These are phyloP conservation scores for Polypterus bichir DNA, from an alignment of 2,113 vertebrate species.

Conservation along the genomic window DNA sequence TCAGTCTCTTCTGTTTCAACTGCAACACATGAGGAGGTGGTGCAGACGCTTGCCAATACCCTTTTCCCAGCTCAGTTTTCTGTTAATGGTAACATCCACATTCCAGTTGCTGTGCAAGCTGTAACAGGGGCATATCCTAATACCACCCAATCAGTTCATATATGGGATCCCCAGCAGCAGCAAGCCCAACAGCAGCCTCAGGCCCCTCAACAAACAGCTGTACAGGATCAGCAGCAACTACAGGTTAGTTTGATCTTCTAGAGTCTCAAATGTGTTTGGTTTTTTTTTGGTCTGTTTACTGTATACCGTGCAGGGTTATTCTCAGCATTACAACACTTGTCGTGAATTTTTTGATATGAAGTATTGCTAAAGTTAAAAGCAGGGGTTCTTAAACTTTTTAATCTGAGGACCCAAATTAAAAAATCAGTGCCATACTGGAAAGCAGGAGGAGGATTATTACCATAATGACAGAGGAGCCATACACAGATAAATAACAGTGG, in stretches of 20 bases:
- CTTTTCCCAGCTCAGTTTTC: conserved; percentile 91
- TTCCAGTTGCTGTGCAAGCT: conserved; percentile 95
- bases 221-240: conserved; percentile 77
- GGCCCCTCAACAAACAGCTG: conserved; percentile 14
- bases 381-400: too few species aligned
- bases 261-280: too few species aligned
- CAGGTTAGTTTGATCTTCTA: conserved; percentile 52
- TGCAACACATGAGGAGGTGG: conserved; percentile 85
- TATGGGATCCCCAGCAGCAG: conserved; percentile 91
- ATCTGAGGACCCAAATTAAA: too few species aligned
- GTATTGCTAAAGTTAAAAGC: too few species aligned
- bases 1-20: conserved; percentile 46
- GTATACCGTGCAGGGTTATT: too few species aligned
- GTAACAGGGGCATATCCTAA: conserved; percentile 85
- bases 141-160: conserved; percentile 85
- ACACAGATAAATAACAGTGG: too few species aligned
- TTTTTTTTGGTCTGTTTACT: too few species aligned
- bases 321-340: too few species aligned
- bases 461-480: too few species aligned
- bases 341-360: too few species aligned
- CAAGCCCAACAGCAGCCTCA: conserved; percentile 59
- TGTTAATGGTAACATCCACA: conserved; percentile 98
- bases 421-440: too few species aligned
- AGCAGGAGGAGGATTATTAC: too few species aligned
- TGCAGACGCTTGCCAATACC: conserved; percentile 81